Percentiles rank a stretch among this genome's conserved stretches.
Conservation (phyloP, 2,888 invertebrate genomes). For the Scrobipalpa atriplicella region DNA sequence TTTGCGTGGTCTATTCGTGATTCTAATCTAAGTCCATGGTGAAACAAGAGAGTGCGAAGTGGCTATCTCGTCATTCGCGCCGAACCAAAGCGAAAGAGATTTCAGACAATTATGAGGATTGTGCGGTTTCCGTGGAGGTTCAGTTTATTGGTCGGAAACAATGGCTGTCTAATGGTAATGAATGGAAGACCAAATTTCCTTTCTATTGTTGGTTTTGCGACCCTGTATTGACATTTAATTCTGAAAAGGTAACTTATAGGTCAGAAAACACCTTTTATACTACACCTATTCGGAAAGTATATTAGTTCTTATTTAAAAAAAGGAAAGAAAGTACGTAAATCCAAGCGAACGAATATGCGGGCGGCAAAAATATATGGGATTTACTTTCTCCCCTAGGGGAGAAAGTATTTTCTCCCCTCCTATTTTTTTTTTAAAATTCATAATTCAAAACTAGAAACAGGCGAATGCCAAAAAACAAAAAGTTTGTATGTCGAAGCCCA, state of each 20-base stretch:
- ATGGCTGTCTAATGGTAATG: slow-evolving; percentile 19
- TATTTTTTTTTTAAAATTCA: too few relatives aligned
- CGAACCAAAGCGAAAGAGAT: slow-evolving; percentile 13
- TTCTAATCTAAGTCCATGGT: slow-evolving; percentile 2
- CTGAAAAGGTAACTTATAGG: slow-evolving; percentile 13
- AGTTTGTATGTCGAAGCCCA: too few relatives aligned
- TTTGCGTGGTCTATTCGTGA: too few relatives aligned
- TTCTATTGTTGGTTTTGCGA: slow-evolving; percentile 15
- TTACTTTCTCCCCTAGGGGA: too few relatives aligned
- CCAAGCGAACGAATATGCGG: too few relatives aligned
- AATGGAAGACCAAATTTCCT: not conserved
- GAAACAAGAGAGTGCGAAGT: slow-evolving; percentile 17
- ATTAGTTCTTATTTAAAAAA: too few relatives aligned
- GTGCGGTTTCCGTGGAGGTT: slow-evolving; percentile 15
- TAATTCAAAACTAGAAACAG: too few relatives aligned
- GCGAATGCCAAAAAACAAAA: too few relatives aligned
- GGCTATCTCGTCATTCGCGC: slow-evolving; percentile 4
- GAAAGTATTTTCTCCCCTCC: too few relatives aligned
- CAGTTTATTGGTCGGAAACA: slow-evolving; percentile 19
- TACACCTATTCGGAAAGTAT: too few relatives aligned
- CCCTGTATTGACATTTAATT: slow-evolving; percentile 22
- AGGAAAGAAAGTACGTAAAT: too few relatives aligned
- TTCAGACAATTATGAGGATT: slow-evolving; percentile 19
- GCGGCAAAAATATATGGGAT: too few relatives aligned
- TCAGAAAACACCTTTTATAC: not conserved